These are phyloP conservation scores for Portevinia maculata DNA, from an alignment of 2,888 invertebrate species.

Conservation along the genomic window DNA sequence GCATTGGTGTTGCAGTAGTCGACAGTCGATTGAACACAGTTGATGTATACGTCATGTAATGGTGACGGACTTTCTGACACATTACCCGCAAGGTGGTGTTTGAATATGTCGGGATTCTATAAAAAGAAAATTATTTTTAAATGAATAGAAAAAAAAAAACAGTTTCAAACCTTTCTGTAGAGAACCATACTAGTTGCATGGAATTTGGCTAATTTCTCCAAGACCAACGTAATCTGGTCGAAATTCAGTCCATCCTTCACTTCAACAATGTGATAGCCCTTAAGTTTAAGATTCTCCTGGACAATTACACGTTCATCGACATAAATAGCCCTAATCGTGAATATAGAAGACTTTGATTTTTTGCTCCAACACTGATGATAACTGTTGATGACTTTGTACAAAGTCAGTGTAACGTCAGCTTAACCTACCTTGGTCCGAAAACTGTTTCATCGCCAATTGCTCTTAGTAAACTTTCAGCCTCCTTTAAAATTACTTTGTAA, in stretches of 20 bases:
- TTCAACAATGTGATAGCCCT: conserved; percentile 83
- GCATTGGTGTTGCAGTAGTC: conserved; percentile 75
- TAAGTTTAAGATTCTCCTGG: conserved; percentile 84
- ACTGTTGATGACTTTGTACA: not conserved
- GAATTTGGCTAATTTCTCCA: conserved; percentile 84
- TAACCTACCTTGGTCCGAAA: conserved; percentile 77
- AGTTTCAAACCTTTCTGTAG: conserved; percentile 83
- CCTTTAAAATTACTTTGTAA: conserved; percentile 75
- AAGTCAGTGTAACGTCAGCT: conserved; percentile 3
- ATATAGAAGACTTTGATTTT: conserved; percentile 3
- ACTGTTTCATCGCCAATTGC: conserved; percentile 75
- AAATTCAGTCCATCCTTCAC: conserved; percentile 83
- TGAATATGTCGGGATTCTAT: conserved; percentile 77
- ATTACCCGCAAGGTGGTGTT: conserved; percentile 76
- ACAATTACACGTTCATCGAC: conserved; percentile 79
- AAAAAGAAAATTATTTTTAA: not conserved
- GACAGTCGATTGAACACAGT: conserved; percentile 75
- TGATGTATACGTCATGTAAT: conserved; percentile 77
- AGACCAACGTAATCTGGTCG: conserved; percentile 82
- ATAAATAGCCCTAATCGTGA: conserved; percentile 75
- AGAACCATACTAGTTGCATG: conserved; percentile 84
- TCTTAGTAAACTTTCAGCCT: conserved; percentile 74
- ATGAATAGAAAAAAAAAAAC: too few relatives aligned
- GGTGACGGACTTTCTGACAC: conserved; percentile 76
- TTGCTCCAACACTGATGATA: not conserved